These are phyloP conservation scores for Lethrus apterus DNA, from an alignment of 1,140 invertebrate genomes.

Conservation along the genomic window DNA sequence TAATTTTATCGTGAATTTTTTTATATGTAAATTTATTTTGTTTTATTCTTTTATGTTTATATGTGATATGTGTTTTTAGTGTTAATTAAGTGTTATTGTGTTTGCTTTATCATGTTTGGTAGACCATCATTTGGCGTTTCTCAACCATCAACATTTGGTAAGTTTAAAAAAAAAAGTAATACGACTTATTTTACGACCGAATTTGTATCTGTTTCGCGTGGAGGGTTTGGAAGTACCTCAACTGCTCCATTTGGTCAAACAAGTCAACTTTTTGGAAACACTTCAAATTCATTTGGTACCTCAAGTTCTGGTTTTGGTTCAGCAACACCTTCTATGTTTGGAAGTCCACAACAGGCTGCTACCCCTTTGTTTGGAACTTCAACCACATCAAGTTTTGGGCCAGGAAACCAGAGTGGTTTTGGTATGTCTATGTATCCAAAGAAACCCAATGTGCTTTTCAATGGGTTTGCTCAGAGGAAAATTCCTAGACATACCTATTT, in stretches of 20 bases:
- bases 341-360: slow-evolving; percentile 32
- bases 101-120: slow-evolving; percentile 7
- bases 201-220: neutral
- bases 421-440: slow-evolving; percentile 18
- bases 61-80: neutral
- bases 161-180: neutral
- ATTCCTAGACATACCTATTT: slow-evolving; percentile 36
- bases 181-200: neutral
- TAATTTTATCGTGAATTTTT: neutral
- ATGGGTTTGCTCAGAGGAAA: slow-evolving; percentile 30
- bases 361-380: slow-evolving; percentile 47
- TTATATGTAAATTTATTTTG: too few species aligned
- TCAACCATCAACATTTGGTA: slow-evolving; percentile 8
- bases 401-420: slow-evolving; percentile 27
- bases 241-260: slow-evolving; percentile 28
- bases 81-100: neutral
- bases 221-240: slow-evolving; percentile 25
- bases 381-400: slow-evolving; percentile 51
- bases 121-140: neutral
- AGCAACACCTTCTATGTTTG: slow-evolving; percentile 16
- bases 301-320: slow-evolving; percentile 21
- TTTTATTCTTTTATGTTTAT: too few species aligned
- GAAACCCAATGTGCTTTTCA: slow-evolving; percentile 14
- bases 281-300: slow-evolving; percentile 24
- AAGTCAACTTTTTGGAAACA: slow-evolving; percentile 25